Evolutionary conservation across 2,113 vertebrate species (phyloP), one percentile per base, ranked within the genome.

Genomic region (Dipodomys stephensi): DNA sequence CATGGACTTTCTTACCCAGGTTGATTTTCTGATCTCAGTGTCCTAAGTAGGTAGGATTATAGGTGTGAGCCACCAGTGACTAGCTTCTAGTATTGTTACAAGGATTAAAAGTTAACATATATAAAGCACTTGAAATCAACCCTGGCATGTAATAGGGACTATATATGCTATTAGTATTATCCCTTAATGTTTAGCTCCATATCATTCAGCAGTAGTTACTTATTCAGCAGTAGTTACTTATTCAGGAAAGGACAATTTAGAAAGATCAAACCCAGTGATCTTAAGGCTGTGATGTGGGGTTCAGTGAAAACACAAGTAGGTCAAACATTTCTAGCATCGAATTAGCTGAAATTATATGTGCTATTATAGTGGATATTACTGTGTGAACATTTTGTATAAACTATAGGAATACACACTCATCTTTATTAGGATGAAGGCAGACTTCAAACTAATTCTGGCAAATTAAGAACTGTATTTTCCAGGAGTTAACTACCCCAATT

Each of bases 401-500:
- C 91, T 96, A 81, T 96, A 97, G 96, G 92, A 97, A 97, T 97
- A 96, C 97, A 97, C 97, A 97, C 96, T 98, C 91, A 20, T 97
- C 88, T 98, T 98, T 98, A 98, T 95, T 88, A 94, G 53, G 96
- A 96, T 97, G 97, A 95, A 95, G 93, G 97, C 91, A 93, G 96
- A 97, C 97, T 97, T 98, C 98, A 97, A 98, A 97, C 95, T 97
- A 97, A 98, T 97, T 98, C 97, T 97, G 81, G 95, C 7, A 95
- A 98, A 98, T 98, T 97, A 97, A 97, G 97, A 97, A 97, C 97
- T 98, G 96, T 97, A 94, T 97, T 98, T 98, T 97, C 97, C 93
- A 94, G 94, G 96, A 98, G 91, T 97, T 98, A 98, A 96, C 97
- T 97, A 95, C 96, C 96, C 89, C 94, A 68, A 92, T 98, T 99